Conservation (phyloP, 1,140 invertebrate genomes). For the Orius laevigatus region DNA sequence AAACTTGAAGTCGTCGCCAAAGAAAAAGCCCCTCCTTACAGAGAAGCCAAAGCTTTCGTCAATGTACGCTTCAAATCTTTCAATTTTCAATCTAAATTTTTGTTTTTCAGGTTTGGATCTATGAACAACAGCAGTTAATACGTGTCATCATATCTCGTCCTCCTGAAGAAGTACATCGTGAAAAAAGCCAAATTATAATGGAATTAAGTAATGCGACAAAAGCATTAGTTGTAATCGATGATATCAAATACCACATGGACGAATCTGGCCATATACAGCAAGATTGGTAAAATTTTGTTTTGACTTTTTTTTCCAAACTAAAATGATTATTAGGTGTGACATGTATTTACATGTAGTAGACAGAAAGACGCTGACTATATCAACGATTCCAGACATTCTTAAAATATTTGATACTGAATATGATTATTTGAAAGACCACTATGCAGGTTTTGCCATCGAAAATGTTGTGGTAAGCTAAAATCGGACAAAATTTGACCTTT, state of each 20-base stretch:
- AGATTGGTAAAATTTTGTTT: slow-evolving; percentile 35
- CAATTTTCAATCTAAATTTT: background rate
- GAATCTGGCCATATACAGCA: slow-evolving; percentile 46
- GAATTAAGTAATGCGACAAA: slow-evolving; percentile 59
- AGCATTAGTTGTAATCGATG: slow-evolving; percentile 57
- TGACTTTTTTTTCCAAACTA: slow-evolving; percentile 1
- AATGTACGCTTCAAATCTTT: slow-evolving; percentile 40
- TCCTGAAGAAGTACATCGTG: slow-evolving; percentile 47
- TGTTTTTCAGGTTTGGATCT: slow-evolving; percentile 57
- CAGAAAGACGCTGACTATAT: slow-evolving; percentile 50
- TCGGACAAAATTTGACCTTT: too few relatives aligned
- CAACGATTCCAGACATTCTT: slow-evolving; percentile 57
- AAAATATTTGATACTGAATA: slow-evolving; percentile 74
- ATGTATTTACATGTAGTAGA: slow-evolving; percentile 77
- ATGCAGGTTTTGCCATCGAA: slow-evolving; percentile 64
- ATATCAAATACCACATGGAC: slow-evolving; percentile 58
- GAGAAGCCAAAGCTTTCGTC: slow-evolving; percentile 56
- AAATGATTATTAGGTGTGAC: slow-evolving; percentile 49
- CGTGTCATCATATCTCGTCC: slow-evolving; percentile 63
- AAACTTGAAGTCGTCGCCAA: slow-evolving; percentile 66
- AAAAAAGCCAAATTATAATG: slow-evolving; percentile 48
- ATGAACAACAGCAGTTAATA: slow-evolving; percentile 59
- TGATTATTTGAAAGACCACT: slow-evolving; percentile 60
- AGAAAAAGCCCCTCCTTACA: slow-evolving; percentile 60
- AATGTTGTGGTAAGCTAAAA: slow-evolving; percentile 47